Percentiles rank a stretch among this genome's conserved stretches.
phyloP scores from a whole-genome alignment of 2,797 vertebrate genomes.

The Micromesistius poutassou region DNA sequence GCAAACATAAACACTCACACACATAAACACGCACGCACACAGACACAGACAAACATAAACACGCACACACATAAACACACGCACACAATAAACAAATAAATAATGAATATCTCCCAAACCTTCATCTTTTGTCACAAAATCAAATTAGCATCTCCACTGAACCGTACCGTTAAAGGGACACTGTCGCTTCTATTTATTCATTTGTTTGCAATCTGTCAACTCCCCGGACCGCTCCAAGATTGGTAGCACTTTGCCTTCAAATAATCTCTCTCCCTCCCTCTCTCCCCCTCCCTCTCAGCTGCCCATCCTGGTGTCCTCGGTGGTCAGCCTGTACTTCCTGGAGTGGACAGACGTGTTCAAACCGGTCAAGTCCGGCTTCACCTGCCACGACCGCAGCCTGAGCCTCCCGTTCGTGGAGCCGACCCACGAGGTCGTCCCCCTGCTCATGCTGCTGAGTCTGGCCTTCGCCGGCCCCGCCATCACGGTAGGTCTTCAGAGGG shows the following conservation, averaged over 20 bases:
- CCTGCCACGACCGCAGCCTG: conserved; percentile 93
- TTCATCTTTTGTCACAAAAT: conserved; percentile 37
- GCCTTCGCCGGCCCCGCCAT: conserved; percentile 92
- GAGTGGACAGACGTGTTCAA: conserved; percentile 97
- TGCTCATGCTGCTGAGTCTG: conserved; percentile 93
- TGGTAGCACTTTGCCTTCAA: background rate
- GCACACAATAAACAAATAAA: conserved; percentile 6
- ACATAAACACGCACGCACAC: background rate
- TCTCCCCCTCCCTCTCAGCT: conserved; percentile 72
- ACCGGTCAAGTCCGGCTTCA: conserved; percentile 91
- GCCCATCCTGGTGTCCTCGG: conserved; percentile 91
- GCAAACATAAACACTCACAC: conserved; percentile 6
- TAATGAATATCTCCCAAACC: conserved; percentile 25
- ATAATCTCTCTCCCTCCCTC: background rate
- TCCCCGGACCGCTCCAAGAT: conserved; percentile 7
- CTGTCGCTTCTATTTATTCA: conserved; percentile 39
- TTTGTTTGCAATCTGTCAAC: conserved; percentile 29
- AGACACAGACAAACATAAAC: background rate
- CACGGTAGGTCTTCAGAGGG: conserved; percentile 68
- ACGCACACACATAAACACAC: background rate
- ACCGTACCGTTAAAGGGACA: conserved; percentile 34
- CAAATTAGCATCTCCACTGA: conserved; percentile 45
- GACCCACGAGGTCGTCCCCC: conserved; percentile 88
- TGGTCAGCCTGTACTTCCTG: conserved; percentile 94
- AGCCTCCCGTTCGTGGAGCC: conserved; percentile 96